phyloP scores from a whole-genome alignment of 2,888 invertebrate genomes.

The Apantesis nais region DNA sequence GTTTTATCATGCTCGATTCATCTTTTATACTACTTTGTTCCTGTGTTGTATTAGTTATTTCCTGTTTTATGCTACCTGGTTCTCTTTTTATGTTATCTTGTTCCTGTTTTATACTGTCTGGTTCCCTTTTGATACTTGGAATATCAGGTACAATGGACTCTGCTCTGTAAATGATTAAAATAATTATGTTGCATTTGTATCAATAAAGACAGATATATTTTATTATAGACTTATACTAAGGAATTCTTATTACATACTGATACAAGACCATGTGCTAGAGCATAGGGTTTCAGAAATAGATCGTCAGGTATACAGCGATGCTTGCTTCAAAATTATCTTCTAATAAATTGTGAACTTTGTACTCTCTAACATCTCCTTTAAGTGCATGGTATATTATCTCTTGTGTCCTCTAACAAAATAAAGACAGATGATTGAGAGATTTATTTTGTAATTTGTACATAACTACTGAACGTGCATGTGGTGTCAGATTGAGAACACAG shows the following conservation, averaged over 20 bases:
- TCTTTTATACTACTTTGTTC: slow-evolving; percentile 27
- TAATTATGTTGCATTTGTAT: neutral
- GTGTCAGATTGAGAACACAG: too few species aligned
- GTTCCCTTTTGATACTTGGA: slow-evolving; percentile 18
- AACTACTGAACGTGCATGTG: too few species aligned
- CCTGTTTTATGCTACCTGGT: slow-evolving; percentile 30
- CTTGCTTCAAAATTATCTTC: too few species aligned
- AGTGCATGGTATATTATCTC: too few species aligned
- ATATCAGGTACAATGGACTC: slow-evolving; percentile 25
- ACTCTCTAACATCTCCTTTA: too few species aligned
- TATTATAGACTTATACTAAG: neutral
- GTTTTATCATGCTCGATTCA: slow-evolving; percentile 28
- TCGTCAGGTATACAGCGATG: too few species aligned
- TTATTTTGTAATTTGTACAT: too few species aligned
- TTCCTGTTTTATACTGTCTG: slow-evolving; percentile 36
- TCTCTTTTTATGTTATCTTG: slow-evolving; percentile 2
- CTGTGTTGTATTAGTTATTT: slow-evolving; percentile 18
- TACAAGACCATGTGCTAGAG: too few species aligned
- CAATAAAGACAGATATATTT: neutral
- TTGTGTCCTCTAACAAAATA: too few species aligned
- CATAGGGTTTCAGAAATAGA: neutral
- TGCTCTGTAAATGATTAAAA: slow-evolving; percentile 36
- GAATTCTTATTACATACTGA: too few species aligned
- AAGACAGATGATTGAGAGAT: too few species aligned
- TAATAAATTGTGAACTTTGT: too few species aligned